Conservation (phyloP, 2,113 vertebrate genomes). For the Ammospiza caudacuta region DNA sequence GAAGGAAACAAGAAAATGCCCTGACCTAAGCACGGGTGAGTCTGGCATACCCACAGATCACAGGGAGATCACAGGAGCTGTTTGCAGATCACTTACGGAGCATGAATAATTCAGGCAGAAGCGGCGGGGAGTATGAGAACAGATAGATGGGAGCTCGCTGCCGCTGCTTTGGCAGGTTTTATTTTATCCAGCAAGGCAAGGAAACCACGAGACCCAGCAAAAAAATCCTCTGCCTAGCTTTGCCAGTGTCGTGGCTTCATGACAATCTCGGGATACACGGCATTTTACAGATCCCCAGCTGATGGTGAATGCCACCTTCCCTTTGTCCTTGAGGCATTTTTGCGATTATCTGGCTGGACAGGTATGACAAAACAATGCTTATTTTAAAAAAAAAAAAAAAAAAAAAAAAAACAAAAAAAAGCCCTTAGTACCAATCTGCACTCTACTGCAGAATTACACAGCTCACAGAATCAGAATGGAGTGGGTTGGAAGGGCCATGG, state of each 20-base stretch:
- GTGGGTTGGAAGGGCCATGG: background rate
- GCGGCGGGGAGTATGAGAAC: background rate
- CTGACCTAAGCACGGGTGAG: slow-evolving; percentile 35
- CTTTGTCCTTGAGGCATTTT: background rate
- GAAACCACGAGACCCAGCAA: background rate
- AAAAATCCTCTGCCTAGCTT: background rate
- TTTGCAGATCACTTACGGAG: slow-evolving; percentile 22
- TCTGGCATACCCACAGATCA: background rate
- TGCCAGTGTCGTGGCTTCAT: background rate
- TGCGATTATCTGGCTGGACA: background rate
- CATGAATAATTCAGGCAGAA: slow-evolving; percentile 58
- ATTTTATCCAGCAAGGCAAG: background rate
- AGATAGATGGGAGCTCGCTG: background rate
- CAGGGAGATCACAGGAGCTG: slow-evolving; percentile 43
- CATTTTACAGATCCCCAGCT: background rate
- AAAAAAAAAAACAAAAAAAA: background rate
- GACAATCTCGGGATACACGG: rapidly evolving
- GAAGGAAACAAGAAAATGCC: slow-evolving; percentile 25
- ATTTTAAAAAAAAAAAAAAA: background rate
- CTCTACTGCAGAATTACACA: background rate
- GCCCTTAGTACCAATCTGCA: background rate
- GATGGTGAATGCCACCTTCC: background rate
- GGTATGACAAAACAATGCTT: background rate
- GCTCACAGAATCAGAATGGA: background rate
- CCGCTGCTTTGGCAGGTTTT: background rate